These are phyloP conservation scores for Drosophila pseudoananassae DNA, from an alignment of 1,140 invertebrate species.

Conservation along the genomic window DNA sequence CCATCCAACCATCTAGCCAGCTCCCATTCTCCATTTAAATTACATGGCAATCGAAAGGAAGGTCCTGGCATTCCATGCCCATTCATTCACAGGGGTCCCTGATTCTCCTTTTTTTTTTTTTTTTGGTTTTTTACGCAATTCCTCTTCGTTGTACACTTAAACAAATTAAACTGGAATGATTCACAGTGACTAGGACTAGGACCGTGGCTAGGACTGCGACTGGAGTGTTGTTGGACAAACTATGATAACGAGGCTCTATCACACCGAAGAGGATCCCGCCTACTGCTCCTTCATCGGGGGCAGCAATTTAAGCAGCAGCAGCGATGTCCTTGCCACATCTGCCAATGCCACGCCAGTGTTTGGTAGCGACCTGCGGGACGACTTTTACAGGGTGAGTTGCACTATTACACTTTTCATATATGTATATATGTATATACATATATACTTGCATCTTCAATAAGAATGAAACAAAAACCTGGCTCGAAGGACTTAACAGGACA, in stretches of 20 bases:
- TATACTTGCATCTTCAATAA: conserved; percentile 4
- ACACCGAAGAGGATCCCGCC: conserved; percentile 79
- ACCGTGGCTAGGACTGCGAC: not conserved
- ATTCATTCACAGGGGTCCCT: conserved; percentile 26
- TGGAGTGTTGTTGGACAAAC: conserved; percentile 17
- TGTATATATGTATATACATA: not conserved
- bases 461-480: too few species aligned
- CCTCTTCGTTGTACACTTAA: conserved; percentile 47
- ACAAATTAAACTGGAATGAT: conserved; percentile 58
- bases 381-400: conserved; percentile 74
- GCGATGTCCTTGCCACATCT: conserved; percentile 39
- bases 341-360: conserved; percentile 48
- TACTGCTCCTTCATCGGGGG: conserved; percentile 81
- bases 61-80: conserved; percentile 12
- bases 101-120: conserved; percentile 3
- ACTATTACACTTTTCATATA: too few species aligned
- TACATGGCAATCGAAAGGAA: conserved; percentile 36
- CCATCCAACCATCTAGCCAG: not conserved
- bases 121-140: conserved; percentile 49
- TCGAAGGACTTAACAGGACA: not conserved
- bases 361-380: conserved; percentile 63
- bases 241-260: conserved; percentile 81
- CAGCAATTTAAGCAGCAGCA: conserved; percentile 61
- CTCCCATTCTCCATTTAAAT: conserved; percentile 50
- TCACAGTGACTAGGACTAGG: conserved; percentile 17